Base-by-base conservation (phyloP, 2,888 invertebrate species). In the Sipunculus nudus region DNA sequence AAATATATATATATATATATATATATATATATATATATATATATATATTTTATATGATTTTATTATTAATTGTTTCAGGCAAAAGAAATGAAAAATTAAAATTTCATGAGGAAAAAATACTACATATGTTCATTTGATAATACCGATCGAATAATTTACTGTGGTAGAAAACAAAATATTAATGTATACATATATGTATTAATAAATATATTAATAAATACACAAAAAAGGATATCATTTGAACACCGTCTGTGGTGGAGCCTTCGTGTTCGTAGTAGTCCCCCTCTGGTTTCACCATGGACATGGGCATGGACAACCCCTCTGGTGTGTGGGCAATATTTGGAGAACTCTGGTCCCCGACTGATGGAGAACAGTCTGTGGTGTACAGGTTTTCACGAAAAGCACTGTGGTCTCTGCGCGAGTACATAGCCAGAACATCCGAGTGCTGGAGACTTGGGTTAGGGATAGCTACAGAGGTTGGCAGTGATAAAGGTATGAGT, bases 401-500 rank as follows among this genome's bases (percentile, higher is more conserved):
- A 28, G 38, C 21, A 68, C 68, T 10, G 49, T 53, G 38, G 64
- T 64, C 25, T 56, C 49, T 39, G 40, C 59, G 61, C 93, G 87
- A 40, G 61, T 77, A 75, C 61, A 75, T 75, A 29, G 72, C 73
- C 53, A 81, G 62, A 28, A 81, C 67, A 61, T 79, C 78, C 3
- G 80, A 77, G 55, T 80, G 78, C 50, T 95, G 94, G 75, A 96
- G 88, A 81, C 94, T 92, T 61, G 96, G 96, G 85, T 96, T 96
- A 63, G 96, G 93, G 84, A 96, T 96, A 83, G 96, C 96, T 80
- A 96, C 96, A 66, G 94, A 93, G 63, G 96, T 96, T 6, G 96
- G 95, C 83, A 96, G 88, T 78, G 93, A 92, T 71, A 91, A n/a
- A n/a, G n/a, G n/a, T n/a, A n/a, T n/a, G n/a, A n/a, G n/a, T n/a